Conservation (phyloP, 2,888 invertebrate species). For the Chrysodeixis includens region DNA sequence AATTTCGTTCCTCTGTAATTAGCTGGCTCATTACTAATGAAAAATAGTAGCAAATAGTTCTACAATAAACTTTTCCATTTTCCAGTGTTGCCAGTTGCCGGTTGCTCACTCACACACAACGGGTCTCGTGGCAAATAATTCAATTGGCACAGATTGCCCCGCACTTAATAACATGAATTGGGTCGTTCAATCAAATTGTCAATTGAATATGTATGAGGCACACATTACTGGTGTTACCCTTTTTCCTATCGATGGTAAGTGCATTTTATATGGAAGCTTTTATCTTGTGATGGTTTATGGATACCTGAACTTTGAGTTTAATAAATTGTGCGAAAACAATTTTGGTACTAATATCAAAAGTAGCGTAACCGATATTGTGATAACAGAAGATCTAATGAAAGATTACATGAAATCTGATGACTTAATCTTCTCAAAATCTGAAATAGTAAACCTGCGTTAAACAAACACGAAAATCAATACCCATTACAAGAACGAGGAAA, state of each 20-base stretch:
- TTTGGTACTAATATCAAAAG: too few relatives aligned
- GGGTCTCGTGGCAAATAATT: constrained; percentile 2
- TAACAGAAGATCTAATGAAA: too few relatives aligned
- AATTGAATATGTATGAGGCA: constrained; percentile 3
- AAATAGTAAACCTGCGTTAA: too few relatives aligned
- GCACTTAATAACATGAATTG: constrained; percentile 1
- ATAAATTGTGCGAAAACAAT: too few relatives aligned
- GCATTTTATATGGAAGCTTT: not conserved
- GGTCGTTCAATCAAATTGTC: constrained; percentile 4
- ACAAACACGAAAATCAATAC: not conserved
- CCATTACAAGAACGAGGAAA: not conserved
- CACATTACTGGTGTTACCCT: not conserved
- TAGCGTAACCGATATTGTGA: too few relatives aligned
- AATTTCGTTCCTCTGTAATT: not conserved
- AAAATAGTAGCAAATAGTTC: not conserved
- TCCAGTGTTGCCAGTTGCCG: not conserved
- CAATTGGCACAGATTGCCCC: constrained; percentile 4
- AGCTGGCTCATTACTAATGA: not conserved
- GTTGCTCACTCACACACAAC: not conserved
- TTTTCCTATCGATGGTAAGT: not conserved
- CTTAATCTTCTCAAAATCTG: too few relatives aligned
- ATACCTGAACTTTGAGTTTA: too few relatives aligned
- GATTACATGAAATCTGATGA: too few relatives aligned
- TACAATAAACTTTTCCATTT: not conserved
- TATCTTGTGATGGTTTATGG: not conserved